Evolutionary conservation across 2,113 vertebrate species (phyloP), one percentile per base, ranked within the genome.

Genomic region (Solea solea): DNA sequence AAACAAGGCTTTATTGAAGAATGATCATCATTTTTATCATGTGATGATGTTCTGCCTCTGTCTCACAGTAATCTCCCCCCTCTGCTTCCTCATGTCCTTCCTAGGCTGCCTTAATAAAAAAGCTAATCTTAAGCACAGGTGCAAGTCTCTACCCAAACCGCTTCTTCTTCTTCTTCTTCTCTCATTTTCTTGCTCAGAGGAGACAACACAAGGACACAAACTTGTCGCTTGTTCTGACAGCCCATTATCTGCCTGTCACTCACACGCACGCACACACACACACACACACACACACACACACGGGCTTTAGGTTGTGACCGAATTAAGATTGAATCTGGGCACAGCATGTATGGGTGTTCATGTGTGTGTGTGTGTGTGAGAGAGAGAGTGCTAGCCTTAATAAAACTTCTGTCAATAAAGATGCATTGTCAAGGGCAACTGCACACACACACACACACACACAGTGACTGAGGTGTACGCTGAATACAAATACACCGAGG

Each of bases 211-310:
- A 93, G 90, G 90, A 86, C 86, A 93, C 85, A 85, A 89, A 90
- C 46, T 67, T 59, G 88, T 93, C 91, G 89, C 81, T 92, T 94
- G 93, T 91, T 90, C 92, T 93, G 94, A 94, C 92, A 94, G 91
- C 8, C 15, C 92, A 94, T 94, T 95, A 95, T 89, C 78, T 87
- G 86, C 53, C 92, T 94, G 93, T 93, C 94, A 95, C 73, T 94
- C 90, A 78, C 51, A 15, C 78, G n/a, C 64, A 74, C 48, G 89
- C 15, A 69, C 14, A 44, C 0, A 78, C 51, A 15, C 78, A n/a
- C 64, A 74, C 63, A 70, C 50, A 71, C 61, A 76, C 44, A 89
- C 69, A 69, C 59, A 58, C 48, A 89, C 15, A 69, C 14, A 44
- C 0, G 6, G 0, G 14, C 62, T 64, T 71, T 34, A 70, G 77